Conservation (phyloP, 2,797 vertebrate species). For the Cryptoprocta ferox region DNA sequence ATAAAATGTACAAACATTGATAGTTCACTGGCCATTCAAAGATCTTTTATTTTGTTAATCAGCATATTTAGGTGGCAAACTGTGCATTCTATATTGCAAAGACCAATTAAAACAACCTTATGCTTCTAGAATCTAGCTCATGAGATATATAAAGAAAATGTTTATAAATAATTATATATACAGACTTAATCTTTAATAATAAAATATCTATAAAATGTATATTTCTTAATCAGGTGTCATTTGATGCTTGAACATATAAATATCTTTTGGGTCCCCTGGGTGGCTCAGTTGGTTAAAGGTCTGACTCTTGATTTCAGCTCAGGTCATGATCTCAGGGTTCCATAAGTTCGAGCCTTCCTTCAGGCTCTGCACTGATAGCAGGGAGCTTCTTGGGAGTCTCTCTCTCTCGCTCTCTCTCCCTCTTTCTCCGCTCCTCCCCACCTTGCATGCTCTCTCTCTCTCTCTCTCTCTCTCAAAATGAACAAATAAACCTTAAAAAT, state of each 20-base stretch:
- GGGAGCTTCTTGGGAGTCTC: too few species aligned
- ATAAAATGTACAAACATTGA: not conserved
- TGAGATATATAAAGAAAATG: not conserved
- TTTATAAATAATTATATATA: not conserved
- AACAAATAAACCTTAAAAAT: too few species aligned
- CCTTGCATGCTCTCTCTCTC: too few species aligned
- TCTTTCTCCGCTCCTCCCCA: too few species aligned
- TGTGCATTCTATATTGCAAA: not conserved
- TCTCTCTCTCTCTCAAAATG: too few species aligned
- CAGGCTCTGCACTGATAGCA: too few species aligned
- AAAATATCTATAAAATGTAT: not conserved
- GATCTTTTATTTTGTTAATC: not conserved
- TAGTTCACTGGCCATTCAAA: not conserved
- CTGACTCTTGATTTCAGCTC: too few species aligned
- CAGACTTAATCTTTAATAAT: not conserved
- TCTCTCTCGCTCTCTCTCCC: too few species aligned
- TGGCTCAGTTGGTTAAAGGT: too few species aligned
- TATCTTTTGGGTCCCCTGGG: not conserved
- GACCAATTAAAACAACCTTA: not conserved
- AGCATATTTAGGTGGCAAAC: not conserved
- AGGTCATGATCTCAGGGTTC: too few species aligned
- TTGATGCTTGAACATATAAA: not conserved
- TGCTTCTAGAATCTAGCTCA: not conserved
- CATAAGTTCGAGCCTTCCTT: too few species aligned
- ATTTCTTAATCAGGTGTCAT: not conserved